phyloP scores from a whole-genome alignment of 1,140 invertebrate species.

The Leucophenga varia region DNA sequence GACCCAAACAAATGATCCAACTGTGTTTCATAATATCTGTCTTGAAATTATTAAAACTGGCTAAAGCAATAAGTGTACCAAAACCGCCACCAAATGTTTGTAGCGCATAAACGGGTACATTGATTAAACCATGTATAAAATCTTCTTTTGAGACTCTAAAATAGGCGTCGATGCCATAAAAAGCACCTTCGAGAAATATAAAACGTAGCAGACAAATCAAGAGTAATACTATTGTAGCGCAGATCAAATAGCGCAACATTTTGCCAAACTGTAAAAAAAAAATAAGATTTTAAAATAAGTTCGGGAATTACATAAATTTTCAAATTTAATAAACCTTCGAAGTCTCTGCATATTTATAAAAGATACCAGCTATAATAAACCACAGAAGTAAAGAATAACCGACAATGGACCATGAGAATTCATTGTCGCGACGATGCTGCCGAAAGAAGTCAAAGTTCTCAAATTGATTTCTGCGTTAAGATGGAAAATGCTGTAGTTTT shows the following conservation, averaged over 20 bases:
- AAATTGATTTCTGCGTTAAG: slow-evolving; percentile 19
- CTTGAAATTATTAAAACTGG: slow-evolving; percentile 85
- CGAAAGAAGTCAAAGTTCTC: neutral
- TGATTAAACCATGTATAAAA: slow-evolving; percentile 7
- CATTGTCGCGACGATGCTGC: neutral
- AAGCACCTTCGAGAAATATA: slow-evolving; percentile 68
- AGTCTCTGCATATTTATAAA: slow-evolving; percentile 33
- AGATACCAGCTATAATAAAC: slow-evolving; percentile 24
- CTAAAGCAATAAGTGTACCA: slow-evolving; percentile 85
- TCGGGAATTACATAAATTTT: neutral
- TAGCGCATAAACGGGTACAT: slow-evolving; percentile 23
- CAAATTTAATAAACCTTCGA: slow-evolving; percentile 13
- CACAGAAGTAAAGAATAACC: slow-evolving; percentile 19
- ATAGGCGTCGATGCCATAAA: slow-evolving; percentile 75
- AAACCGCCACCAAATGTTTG: slow-evolving; percentile 81
- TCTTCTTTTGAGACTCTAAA: slow-evolving; percentile 62
- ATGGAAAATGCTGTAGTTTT: neutral
- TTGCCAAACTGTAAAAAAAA: slow-evolving; percentile 29
- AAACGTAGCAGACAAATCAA: slow-evolving; percentile 29
- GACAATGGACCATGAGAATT: slow-evolving; percentile 25
- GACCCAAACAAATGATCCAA: slow-evolving; percentile 42
- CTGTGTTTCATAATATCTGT: slow-evolving; percentile 64
- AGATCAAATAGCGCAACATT: slow-evolving; percentile 26
- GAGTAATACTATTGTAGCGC: slow-evolving; percentile 18
- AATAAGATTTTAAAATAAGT: neutral